These are phyloP conservation scores for Brachionus koreanus DNA, from an alignment of 1,140 invertebrate species.

Conservation along the genomic window DNA sequence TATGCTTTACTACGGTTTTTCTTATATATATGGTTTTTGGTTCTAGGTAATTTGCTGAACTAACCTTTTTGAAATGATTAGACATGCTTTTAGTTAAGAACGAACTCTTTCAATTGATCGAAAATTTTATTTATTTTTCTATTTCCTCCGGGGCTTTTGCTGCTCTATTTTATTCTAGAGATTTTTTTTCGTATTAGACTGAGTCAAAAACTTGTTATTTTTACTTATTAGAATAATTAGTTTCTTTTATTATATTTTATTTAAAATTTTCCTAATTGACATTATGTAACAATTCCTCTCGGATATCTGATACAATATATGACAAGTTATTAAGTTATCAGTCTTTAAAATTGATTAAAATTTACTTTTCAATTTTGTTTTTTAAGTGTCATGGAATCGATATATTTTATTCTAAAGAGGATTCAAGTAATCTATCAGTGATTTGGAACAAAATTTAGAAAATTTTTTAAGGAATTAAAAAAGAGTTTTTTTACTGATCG, in stretches of 20 bases:
- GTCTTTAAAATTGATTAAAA: background rate
- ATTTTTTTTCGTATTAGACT: background rate
- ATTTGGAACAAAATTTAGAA: no score
- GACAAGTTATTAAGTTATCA: background rate
- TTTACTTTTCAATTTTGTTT: background rate
- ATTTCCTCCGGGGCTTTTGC: background rate
- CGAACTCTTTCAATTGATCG: background rate
- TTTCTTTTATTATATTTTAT: background rate
- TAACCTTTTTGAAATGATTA: conserved; percentile 33
- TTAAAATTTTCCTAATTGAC: background rate
- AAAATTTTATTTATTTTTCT: background rate
- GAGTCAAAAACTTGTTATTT: background rate
- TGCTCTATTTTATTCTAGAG: conserved; percentile 8
- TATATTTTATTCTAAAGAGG: background rate
- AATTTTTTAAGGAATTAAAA: no score
- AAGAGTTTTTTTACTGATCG: no score
- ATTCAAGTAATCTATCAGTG: background rate
- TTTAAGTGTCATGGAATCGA: background rate
- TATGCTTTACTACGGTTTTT: background rate
- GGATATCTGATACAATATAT: background rate
- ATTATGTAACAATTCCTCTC: background rate
- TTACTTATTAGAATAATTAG: background rate
- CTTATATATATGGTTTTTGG: background rate
- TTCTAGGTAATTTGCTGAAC: conserved; percentile 35
- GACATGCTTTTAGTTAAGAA: conserved; percentile 28